These are phyloP conservation scores for Semicossyphus pulcher DNA, from an alignment of 2,113 vertebrate species.

Conservation along the genomic window DNA sequence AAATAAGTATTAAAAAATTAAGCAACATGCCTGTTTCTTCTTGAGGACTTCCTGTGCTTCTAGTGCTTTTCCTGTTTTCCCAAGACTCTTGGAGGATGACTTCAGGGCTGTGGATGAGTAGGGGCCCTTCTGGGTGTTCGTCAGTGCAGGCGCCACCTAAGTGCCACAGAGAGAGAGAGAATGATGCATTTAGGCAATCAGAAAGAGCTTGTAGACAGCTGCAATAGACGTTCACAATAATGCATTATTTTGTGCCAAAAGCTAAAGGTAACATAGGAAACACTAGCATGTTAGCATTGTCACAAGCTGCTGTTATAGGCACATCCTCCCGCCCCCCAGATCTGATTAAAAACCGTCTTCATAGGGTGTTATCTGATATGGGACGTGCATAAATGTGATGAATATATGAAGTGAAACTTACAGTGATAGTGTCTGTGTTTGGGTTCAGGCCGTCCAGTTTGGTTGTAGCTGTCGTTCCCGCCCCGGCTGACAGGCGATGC, in stretches of 20 bases:
- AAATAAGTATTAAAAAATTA: background rate
- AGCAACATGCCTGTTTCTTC: slow-evolving; percentile 91
- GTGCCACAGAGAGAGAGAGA: background rate
- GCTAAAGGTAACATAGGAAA: background rate
- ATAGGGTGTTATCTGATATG: no score
- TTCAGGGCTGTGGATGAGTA: slow-evolving; percentile 88
- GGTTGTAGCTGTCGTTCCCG: slow-evolving; percentile 40
- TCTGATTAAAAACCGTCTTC: no score
- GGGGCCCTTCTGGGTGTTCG: slow-evolving; percentile 84
- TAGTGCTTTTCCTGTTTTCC: slow-evolving; percentile 87
- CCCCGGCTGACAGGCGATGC: slow-evolving; percentile 78
- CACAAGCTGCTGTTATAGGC: no score
- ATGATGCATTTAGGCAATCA: slow-evolving; percentile 10
- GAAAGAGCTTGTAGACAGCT: background rate
- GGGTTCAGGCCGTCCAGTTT: slow-evolving; percentile 82
- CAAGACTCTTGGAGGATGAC: slow-evolving; percentile 85
- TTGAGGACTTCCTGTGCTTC: slow-evolving; percentile 93
- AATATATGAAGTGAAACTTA: slow-evolving; percentile 62
- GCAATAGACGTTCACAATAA: background rate
- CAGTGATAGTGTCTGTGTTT: slow-evolving; percentile 84
- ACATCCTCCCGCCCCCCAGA: no score
- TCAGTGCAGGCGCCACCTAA: slow-evolving; percentile 54
- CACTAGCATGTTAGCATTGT: no score
- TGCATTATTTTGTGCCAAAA: background rate
- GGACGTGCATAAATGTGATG: no score